These are phyloP conservation scores for Astreopora myriophthalma DNA, from an alignment of 64 coral and sea anemone species.

Conservation along the genomic window DNA sequence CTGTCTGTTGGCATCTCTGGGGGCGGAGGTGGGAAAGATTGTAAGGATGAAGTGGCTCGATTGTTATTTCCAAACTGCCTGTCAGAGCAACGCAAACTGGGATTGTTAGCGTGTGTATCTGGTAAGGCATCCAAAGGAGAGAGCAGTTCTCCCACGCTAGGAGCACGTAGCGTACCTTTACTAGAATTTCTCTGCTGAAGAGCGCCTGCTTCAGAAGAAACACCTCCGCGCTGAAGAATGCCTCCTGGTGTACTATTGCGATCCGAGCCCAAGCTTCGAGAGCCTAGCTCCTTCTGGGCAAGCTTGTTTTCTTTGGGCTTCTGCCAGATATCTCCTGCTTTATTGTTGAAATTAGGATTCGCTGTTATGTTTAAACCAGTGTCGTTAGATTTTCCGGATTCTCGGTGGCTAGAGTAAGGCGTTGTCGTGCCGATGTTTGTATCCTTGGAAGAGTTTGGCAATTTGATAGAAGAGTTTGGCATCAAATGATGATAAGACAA, in stretches of 20 bases:
- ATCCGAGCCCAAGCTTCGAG: background rate
- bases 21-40: conserved; percentile 44
- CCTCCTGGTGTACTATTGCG: background rate
- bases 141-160: conserved; percentile 26
- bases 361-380: background rate
- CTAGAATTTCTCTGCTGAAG: background rate
- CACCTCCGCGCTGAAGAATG: background rate
- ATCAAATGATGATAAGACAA: background rate
- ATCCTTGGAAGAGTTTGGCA: background rate
- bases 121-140: conserved; percentile 50
- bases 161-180: conserved; percentile 42
- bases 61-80: background rate
- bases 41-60: background rate
- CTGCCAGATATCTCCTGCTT: background rate
- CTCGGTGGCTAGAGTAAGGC: background rate
- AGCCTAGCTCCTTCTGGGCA: background rate
- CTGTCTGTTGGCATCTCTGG: conserved; percentile 66
- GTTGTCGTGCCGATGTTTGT: background rate
- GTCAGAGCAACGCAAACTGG: conserved; percentile 35
- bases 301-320: background rate
- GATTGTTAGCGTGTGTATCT: conserved; percentile 16
- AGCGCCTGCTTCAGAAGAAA: conserved; percentile 17
- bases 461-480: background rate
- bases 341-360: conserved; percentile 14
- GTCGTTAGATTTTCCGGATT: background rate